Base-by-base conservation (phyloP, 1,140 invertebrate genomes). In the Aphelenchoides besseyi region DNA sequence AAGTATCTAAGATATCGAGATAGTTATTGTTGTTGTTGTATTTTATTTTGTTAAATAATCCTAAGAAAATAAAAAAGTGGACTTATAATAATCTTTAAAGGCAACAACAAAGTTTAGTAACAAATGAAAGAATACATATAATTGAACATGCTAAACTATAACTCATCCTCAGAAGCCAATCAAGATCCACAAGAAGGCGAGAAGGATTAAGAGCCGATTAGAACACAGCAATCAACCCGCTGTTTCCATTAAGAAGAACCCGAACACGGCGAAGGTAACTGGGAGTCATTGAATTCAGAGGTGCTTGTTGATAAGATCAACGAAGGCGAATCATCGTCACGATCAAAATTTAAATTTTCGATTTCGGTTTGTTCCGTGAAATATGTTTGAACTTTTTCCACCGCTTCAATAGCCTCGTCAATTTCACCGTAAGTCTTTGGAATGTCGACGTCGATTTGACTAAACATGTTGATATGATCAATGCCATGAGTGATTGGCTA, bases 341-440 rank as follows among this genome's bases (percentile, higher is more conserved):
- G 5, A 23, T 59, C 55, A 5, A 59, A 33, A 33, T 18, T 59
- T 33, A 12, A 48, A 23, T 48, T 23, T 23, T 48, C 41, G 12
- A 48, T 23, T 48, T 48, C 41, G 41, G 62, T 66, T 23, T 66
- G 62, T 23, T 66, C 62, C 3, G 54, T 23, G 62, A 18, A 66
- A 67, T 54, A 67, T 16, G 5, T 23, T 5, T 54, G 26, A 23
- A 36, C 62, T 29, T 67, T 36, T 23, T 66, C 62, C 5, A 66
- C 62, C 5, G 5, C 26, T 5, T 5, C 26, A 8, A 66, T 52
- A 18, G 62, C 62, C 3, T 48, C 16, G 33, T 52, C 33, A 5
- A 66, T 8, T 8, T 66, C 62, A 23, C 5, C 62, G 62, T 66
- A 66, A 8, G 62, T 66, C 62, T 66, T 66, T 23, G 62, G 62